Conservation (phyloP, 2,888 invertebrate genomes). For the Eurytoma californica region DNA sequence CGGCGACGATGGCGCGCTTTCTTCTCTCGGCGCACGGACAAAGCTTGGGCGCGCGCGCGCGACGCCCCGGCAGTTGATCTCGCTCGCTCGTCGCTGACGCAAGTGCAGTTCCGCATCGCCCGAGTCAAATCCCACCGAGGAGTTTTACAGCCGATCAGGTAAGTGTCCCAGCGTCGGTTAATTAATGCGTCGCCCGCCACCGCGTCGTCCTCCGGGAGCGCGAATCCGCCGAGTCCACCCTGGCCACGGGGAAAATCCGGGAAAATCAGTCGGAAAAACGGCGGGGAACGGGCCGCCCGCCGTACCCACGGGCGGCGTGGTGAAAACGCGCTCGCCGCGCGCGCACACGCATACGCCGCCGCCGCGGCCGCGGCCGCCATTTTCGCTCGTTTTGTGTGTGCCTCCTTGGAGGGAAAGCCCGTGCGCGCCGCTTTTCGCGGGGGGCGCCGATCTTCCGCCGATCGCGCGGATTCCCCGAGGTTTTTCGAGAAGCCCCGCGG, state of each 20-base stretch:
- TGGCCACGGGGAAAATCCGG: background rate
- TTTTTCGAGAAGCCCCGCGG: too few species aligned
- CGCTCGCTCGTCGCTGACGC: conserved; percentile 45
- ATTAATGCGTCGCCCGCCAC: too few species aligned
- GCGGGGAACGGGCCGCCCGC: background rate
- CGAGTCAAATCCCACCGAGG: background rate
- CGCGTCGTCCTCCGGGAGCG: too few species aligned
- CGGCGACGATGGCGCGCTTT: conserved; percentile 23
- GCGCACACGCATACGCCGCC: conserved; percentile 48
- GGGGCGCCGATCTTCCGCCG: background rate
- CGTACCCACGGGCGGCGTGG: conserved; percentile 58
- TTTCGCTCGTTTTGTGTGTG: conserved; percentile 66
- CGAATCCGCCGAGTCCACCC: too few species aligned
- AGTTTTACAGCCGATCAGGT: too few species aligned
- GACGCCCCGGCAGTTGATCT: conserved; percentile 49
- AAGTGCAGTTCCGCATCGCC: conserved; percentile 25
- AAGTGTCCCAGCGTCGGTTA: too few species aligned
- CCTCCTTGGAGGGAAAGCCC: conserved; percentile 69
- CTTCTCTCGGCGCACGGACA: conserved; percentile 18
- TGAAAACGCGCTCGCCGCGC: conserved; percentile 56
- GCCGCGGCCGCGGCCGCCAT: conserved; percentile 64
- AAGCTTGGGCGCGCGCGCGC: conserved; percentile 4
- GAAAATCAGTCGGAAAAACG: conserved; percentile 2
- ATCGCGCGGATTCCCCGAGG: background rate
- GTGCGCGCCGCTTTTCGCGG: conserved; percentile 3